Percentiles rank a stretch among this genome's conserved stretches.
phyloP scores from a whole-genome alignment of 2,888 invertebrate species.

The Drosophila fungiperda region DNA sequence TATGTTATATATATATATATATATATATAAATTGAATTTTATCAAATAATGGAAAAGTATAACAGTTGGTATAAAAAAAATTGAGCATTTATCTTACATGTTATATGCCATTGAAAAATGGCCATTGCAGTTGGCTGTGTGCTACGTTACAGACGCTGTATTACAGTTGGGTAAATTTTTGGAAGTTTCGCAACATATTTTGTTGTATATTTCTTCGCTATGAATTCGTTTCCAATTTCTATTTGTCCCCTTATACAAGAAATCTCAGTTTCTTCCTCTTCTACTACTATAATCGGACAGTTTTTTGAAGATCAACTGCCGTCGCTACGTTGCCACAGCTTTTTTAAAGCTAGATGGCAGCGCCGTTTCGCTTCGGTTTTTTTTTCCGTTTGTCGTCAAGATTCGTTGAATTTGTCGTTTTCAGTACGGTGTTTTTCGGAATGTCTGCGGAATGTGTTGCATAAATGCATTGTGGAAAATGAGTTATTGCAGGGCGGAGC shows the following conservation, averaged over 20 bases:
- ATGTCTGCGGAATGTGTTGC: conserved; percentile 51
- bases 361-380: conserved; percentile 47
- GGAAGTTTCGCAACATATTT: conserved; percentile 29
- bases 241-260: background rate
- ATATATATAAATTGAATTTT: conserved; percentile 4
- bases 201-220: background rate
- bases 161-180: conserved; percentile 20
- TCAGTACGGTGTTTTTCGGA: conserved; percentile 29
- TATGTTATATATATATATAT: conserved; percentile 9
- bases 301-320: conserved; percentile 24
- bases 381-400: conserved; percentile 23
- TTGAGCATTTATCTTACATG: conserved; percentile 63
- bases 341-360: conserved; percentile 8
- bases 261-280: conserved; percentile 3
- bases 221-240: background rate
- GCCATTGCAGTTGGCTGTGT: conserved; percentile 11
- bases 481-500: background rate
- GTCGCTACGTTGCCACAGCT: conserved; percentile 39
- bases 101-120: conserved; percentile 21
- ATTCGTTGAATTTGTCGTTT: conserved; percentile 27
- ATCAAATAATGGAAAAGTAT: conserved; percentile 28
- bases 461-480: conserved; percentile 37
- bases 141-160: conserved; percentile 28
- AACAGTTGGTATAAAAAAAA: conserved; percentile 52
- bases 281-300: conserved; percentile 44